phyloP scores from a whole-genome alignment of 2,113 vertebrate genomes.

The Malurus elegans region DNA sequence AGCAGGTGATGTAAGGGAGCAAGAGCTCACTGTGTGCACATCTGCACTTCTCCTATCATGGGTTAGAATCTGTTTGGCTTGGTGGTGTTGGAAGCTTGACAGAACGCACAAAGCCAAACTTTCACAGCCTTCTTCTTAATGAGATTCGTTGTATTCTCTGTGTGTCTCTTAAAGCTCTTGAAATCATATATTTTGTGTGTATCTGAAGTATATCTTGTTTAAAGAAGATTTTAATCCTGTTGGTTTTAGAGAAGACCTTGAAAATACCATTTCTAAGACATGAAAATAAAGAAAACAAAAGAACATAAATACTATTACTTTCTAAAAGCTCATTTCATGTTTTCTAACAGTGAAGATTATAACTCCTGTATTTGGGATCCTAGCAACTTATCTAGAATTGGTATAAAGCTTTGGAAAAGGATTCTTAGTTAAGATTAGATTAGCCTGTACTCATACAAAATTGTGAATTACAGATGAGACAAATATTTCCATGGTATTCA shows the following conservation, averaged over 20 bases:
- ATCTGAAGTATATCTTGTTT: background rate
- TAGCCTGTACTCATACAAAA: background rate
- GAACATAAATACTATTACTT: background rate
- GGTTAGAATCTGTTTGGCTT: background rate
- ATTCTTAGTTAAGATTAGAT: background rate
- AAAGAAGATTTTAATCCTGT: background rate
- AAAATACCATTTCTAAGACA: background rate
- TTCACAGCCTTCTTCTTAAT: background rate
- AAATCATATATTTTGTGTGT: background rate
- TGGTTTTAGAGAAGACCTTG: background rate
- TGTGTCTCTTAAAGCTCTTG: background rate
- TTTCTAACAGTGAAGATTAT: background rate
- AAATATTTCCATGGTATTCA: background rate
- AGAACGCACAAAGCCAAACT: background rate
- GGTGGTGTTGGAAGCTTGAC: background rate
- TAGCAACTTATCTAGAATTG: background rate
- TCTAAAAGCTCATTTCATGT: background rate
- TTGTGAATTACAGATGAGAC: background rate
- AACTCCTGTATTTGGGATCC: background rate
- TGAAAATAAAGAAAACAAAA: background rate
- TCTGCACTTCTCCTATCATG: background rate
- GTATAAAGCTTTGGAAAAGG: background rate
- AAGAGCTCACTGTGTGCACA: background rate
- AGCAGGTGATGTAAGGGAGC: rapidly evolving
- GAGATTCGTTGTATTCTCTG: background rate